Conservation (phyloP, 2,113 vertebrate genomes). For the Hydrochoerus hydrochaeris region DNA sequence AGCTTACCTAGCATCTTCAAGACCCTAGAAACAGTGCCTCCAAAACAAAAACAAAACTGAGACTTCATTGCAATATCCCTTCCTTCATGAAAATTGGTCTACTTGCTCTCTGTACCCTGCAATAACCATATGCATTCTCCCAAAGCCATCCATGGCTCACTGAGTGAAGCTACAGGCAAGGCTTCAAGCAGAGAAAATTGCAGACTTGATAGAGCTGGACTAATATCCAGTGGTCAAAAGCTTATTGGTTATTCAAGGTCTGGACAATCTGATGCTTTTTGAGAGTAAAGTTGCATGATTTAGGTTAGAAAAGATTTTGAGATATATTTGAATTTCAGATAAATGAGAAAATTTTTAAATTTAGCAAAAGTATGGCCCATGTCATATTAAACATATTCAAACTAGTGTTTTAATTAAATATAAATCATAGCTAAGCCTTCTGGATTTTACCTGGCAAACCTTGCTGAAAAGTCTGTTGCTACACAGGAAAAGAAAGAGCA, state of each 20-base stretch:
- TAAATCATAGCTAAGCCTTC: background rate
- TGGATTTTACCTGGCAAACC: background rate
- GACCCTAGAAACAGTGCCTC: background rate
- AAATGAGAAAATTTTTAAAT: background rate
- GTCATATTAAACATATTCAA: background rate
- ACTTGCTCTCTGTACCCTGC: background rate
- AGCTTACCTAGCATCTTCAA: background rate
- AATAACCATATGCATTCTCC: background rate
- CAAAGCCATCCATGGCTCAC: fast-evolving
- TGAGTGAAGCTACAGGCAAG: background rate
- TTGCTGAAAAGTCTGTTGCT: background rate
- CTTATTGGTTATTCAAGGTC: background rate
- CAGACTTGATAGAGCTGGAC: background rate
- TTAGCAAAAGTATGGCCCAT: background rate
- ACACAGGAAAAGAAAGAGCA: background rate
- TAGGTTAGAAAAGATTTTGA: background rate
- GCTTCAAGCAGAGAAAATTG: background rate
- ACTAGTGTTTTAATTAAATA: background rate
- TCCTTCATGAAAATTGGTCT: background rate
- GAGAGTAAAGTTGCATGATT: background rate
- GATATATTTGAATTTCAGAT: background rate
- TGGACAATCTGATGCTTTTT: background rate
- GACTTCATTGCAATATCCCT: background rate
- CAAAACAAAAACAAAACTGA: background rate
- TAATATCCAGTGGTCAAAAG: background rate